Evolutionary conservation across 2,797 vertebrate genomes (phyloP).

Genomic region (Nannoperca australis): DNA sequence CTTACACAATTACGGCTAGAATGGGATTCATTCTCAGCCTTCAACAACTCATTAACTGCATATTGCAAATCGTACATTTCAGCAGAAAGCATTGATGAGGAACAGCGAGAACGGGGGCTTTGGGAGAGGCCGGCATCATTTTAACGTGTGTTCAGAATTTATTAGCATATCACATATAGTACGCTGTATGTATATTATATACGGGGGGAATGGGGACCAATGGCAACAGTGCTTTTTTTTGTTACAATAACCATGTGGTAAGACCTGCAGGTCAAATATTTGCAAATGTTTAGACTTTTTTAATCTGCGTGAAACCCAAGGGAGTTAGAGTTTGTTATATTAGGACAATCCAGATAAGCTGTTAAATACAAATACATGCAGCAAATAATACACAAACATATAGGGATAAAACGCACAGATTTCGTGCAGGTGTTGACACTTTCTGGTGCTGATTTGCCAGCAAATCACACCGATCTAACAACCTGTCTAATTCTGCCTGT

Average conservation of each 20-base stretch:
- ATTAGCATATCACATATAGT: conserved; percentile 75
- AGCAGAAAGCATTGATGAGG: conserved; percentile 87
- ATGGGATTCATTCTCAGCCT: conserved; percentile 87
- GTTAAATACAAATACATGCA: conserved; percentile 6
- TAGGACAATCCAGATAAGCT: not conserved
- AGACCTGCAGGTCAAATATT: conserved; percentile 41
- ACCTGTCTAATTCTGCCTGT: not conserved
- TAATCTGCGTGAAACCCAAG: conserved; percentile 26
- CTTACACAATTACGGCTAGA: conserved; percentile 85
- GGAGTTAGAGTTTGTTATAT: not conserved
- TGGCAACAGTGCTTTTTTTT: conserved; percentile 16
- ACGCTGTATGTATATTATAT: conserved; percentile 48
- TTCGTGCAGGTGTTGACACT: not conserved
- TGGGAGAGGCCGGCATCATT: conserved; percentile 64
- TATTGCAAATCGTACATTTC: conserved; percentile 87
- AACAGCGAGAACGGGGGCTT: conserved; percentile 75
- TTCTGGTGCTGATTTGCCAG: conserved; percentile 15
- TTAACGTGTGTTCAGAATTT: conserved; percentile 68
- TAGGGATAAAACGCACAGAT: not conserved
- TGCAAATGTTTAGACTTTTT: conserved; percentile 27
- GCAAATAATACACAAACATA: not conserved
- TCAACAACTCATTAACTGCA: conserved; percentile 89
- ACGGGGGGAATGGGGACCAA: not conserved
- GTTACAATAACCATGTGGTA: not conserved
- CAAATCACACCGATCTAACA: not conserved